phyloP scores from a whole-genome alignment of 92 coral and sea anemone species.

The Chrysogorgia sp. region DNA sequence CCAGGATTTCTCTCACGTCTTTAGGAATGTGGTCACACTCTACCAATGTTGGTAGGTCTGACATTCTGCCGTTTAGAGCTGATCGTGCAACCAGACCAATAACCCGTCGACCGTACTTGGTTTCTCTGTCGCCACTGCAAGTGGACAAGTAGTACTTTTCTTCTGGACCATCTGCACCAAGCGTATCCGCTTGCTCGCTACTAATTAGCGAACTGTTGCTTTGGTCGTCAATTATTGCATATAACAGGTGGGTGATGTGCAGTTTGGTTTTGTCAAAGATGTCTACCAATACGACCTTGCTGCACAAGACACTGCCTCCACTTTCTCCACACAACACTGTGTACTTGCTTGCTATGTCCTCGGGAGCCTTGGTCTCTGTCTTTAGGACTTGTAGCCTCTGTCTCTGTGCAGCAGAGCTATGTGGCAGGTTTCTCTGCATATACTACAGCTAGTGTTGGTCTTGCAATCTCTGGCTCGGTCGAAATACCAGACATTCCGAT shows the following conservation, averaged over 20 bases:
- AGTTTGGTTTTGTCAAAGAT: slow-evolving; percentile 10
- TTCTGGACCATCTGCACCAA: slow-evolving; percentile 40
- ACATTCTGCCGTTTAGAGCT: not conserved
- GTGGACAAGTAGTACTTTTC: slow-evolving; percentile 55
- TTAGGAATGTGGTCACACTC: slow-evolving; percentile 64
- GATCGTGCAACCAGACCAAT: slow-evolving; percentile 40
- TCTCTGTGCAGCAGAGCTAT: slow-evolving; percentile 61
- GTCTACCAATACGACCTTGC: slow-evolving; percentile 50
- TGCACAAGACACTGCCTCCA: slow-evolving; percentile 48
- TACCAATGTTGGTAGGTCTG: slow-evolving; percentile 38
- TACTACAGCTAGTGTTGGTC: slow-evolving; percentile 44
- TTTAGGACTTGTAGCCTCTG: slow-evolving; percentile 1
- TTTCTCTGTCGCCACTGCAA: slow-evolving; percentile 44
- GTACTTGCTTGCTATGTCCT: slow-evolving; percentile 31
- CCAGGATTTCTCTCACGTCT: slow-evolving; percentile 56
- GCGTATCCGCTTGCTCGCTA: slow-evolving; percentile 46
- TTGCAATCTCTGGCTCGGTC: slow-evolving; percentile 59
- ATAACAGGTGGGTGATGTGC: slow-evolving; percentile 23
- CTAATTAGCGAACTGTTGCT: slow-evolving; percentile 44
- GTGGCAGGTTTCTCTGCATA: slow-evolving; percentile 61
- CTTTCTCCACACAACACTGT: slow-evolving; percentile 37
- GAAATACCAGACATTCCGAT: slow-evolving; percentile 19
- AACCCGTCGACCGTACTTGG: slow-evolving; percentile 50
- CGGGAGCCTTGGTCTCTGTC: slow-evolving; percentile 12
- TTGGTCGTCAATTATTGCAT: slow-evolving; percentile 45